Evolutionary conservation across 2,888 invertebrate species (phyloP).

Genomic region (Apocheima hispidaria): DNA sequence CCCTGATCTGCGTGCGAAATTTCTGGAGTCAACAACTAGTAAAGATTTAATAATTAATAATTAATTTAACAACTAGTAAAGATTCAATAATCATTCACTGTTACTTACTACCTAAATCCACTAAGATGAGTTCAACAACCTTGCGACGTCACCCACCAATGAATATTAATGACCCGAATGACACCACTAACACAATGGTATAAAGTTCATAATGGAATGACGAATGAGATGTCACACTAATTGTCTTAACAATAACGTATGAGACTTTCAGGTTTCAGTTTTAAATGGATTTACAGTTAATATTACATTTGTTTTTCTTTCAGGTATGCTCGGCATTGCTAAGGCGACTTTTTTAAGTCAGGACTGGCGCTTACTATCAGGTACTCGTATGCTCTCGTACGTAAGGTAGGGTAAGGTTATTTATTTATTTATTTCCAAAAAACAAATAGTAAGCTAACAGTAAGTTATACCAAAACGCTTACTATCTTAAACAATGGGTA

Average conservation of each 20-base stretch:
- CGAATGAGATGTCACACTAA: constrained; percentile 45
- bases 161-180: constrained; percentile 36
- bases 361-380: too few relatives aligned
- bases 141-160: constrained; percentile 28
- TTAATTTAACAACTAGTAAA: background rate
- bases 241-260: constrained; percentile 61
- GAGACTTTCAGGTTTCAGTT: constrained; percentile 45
- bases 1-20: too few relatives aligned
- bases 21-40: too few relatives aligned
- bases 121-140: constrained; percentile 29
- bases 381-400: too few relatives aligned
- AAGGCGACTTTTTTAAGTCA: too few relatives aligned
- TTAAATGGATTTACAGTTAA: constrained; percentile 51
- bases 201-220: constrained; percentile 30
- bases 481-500: too few relatives aligned
- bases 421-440: too few relatives aligned
- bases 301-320: constrained; percentile 51
- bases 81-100: background rate
- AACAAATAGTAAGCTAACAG: too few relatives aligned
- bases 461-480: too few relatives aligned
- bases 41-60: background rate
- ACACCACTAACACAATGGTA: constrained; percentile 16
- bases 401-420: too few relatives aligned
- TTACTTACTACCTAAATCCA: constrained; percentile 2
- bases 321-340: constrained; percentile 41